phyloP scores from a whole-genome alignment of 2,888 invertebrate species.

The Plagodis dolabraria region DNA sequence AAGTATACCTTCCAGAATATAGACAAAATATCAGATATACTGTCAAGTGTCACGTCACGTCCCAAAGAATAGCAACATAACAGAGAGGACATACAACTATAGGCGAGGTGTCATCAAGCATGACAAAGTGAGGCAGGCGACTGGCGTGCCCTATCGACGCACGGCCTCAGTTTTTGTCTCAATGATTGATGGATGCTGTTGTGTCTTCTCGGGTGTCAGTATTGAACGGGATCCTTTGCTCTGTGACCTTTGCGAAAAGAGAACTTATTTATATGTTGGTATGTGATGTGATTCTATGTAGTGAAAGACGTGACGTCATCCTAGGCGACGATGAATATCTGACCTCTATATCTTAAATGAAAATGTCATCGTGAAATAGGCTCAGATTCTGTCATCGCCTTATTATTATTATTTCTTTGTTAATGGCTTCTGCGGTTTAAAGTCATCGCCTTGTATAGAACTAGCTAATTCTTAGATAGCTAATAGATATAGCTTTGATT shows the following conservation, averaged over 20 bases:
- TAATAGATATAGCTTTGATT: too few relatives aligned
- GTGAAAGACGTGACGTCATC: too few relatives aligned
- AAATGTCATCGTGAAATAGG: too few relatives aligned
- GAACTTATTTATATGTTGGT: not conserved
- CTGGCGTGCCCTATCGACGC: conserved; percentile 66
- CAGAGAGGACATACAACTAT: conserved; percentile 8
- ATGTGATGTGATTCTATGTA: not conserved
- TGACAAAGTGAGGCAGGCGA: conserved; percentile 61
- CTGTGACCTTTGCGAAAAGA: conserved; percentile 21
- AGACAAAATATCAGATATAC: not conserved
- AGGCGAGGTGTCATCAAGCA: conserved; percentile 41
- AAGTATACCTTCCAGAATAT: too few relatives aligned
- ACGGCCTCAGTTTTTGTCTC: conserved; percentile 66
- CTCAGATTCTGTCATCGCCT: too few relatives aligned
- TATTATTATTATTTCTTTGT: too few relatives aligned
- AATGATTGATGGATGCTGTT: conserved; percentile 70
- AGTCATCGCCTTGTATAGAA: too few relatives aligned
- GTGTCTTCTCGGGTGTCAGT: conserved; percentile 34
- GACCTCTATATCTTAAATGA: too few relatives aligned
- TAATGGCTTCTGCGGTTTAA: too few relatives aligned
- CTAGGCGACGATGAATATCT: too few relatives aligned
- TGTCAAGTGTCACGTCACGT: not conserved
- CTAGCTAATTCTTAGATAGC: too few relatives aligned
- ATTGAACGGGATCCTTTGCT: conserved; percentile 33
- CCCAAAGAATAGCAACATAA: not conserved